A percentile compares a stretch with the other conserved stretches of the same genome.
Evolutionary conservation across 1,140 invertebrate species (phyloP).

Genomic region (Temnothorax nylanderi): DNA sequence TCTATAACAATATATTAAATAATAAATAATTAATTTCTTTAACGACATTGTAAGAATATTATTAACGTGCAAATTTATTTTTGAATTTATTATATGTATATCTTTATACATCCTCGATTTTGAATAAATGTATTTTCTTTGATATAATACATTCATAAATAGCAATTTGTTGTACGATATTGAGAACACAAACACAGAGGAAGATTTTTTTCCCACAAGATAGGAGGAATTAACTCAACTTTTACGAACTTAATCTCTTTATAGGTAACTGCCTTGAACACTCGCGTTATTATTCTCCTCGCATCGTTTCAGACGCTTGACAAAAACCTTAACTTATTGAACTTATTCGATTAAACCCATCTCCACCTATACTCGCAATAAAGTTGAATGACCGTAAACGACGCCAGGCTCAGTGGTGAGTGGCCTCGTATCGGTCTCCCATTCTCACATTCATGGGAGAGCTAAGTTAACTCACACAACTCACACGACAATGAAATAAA

Average conservation of each 20-base stretch:
- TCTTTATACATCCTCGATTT: not conserved
- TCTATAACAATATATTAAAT: not conserved
- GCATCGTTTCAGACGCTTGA: constrained; percentile 22
- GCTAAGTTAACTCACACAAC: constrained; percentile 39
- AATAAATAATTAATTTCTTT: not conserved
- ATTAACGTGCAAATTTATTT: not conserved
- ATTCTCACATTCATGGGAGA: constrained; percentile 27
- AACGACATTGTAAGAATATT: not conserved
- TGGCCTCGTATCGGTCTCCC: constrained; percentile 13
- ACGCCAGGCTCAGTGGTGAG: not conserved
- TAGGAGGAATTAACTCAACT: constrained; percentile 13
- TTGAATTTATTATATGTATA: not conserved
- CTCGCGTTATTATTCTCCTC: constrained; percentile 31
- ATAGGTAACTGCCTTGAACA: constrained; percentile 12
- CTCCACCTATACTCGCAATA: constrained; percentile 30
- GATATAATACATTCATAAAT: not conserved
- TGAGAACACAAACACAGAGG: not conserved
- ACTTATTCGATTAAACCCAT: constrained; percentile 53
- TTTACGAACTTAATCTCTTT: constrained; percentile 29
- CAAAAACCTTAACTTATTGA: constrained; percentile 56
- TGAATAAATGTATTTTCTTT: not conserved
- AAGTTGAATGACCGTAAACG: constrained; percentile 53
- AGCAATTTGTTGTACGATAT: not conserved
- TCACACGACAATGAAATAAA: constrained; percentile 3
- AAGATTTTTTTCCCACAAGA: not conserved